Conservation (phyloP, 2,797 vertebrate genomes). For the Platyrinchus mystaceus region DNA sequence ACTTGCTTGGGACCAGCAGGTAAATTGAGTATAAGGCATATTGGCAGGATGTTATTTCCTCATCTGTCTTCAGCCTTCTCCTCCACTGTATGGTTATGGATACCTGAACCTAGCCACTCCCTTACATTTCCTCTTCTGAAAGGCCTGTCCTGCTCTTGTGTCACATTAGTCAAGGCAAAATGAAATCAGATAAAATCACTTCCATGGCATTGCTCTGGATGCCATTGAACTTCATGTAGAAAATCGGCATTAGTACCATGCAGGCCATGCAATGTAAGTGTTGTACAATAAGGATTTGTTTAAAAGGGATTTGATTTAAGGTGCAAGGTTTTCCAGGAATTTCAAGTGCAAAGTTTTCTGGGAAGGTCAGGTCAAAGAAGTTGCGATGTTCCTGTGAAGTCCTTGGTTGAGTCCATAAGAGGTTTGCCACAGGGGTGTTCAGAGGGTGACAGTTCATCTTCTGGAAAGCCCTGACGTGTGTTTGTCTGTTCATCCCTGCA, state of each 20-base stretch:
- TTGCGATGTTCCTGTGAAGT: neutral
- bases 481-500: neutral
- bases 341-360: neutral
- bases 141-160: neutral
- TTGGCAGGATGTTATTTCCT: neutral
- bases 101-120: neutral
- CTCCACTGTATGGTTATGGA: neutral
- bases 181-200: neutral
- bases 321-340: neutral
- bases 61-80: neutral
- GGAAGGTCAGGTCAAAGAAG: neutral
- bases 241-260: neutral
- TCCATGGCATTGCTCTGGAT: neutral
- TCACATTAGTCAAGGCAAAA: neutral
- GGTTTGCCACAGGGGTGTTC: neutral
- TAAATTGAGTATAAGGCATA: neutral
- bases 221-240: neutral
- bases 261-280: accelerated
- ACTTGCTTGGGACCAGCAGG: neutral
- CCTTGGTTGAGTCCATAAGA: neutral
- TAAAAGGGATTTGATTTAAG: neutral
- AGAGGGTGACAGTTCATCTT: neutral
- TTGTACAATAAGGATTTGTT: neutral
- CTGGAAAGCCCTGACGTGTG: neutral
- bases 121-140: neutral